A percentile compares a stretch with the other conserved stretches of the same genome.
Evolutionary conservation across 2,797 vertebrate genomes (phyloP).

Genomic region (Percopsis omiscomaycus): DNA sequence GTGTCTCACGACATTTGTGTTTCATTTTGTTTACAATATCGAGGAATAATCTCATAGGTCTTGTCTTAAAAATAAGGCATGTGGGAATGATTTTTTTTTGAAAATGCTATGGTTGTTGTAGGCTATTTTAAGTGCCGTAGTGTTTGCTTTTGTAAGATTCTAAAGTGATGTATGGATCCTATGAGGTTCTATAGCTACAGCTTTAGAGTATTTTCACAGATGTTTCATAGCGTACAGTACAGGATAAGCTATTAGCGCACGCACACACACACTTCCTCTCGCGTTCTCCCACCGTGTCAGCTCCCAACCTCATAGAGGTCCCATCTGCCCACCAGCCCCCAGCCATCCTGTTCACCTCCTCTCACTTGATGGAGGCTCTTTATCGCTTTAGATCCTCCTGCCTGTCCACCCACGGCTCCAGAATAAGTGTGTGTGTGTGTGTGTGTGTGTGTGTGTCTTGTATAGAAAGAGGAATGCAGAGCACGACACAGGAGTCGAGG

Average conservation of each 20-base stretch:
- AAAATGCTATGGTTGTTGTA: conserved; percentile 17
- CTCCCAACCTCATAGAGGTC: conserved; percentile 50
- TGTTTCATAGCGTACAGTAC: too few relatives aligned
- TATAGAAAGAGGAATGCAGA: conserved; percentile 36
- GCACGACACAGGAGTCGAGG: conserved; percentile 26
- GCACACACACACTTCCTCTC: not conserved
- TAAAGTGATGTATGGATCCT: too few relatives aligned
- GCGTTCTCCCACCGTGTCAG: conserved; percentile 42
- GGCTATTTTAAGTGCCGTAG: not conserved
- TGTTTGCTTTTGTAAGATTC: too few relatives aligned
- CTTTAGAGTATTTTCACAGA: too few relatives aligned
- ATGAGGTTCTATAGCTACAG: too few relatives aligned
- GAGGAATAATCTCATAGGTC: not conserved
- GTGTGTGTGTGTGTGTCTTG: conserved; percentile 6
- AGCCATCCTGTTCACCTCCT: conserved; percentile 34
- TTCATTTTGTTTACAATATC: not conserved
- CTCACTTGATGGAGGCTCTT: conserved; percentile 37
- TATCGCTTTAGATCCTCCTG: conserved; percentile 47
- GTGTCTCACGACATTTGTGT: not conserved
- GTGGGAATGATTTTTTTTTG: conserved; percentile 16
- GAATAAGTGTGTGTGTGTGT: conserved; percentile 16
- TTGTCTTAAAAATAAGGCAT: conserved; percentile 2
- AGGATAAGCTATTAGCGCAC: not conserved
- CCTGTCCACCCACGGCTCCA: conserved; percentile 56
- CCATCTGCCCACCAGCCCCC: too few relatives aligned